Evolutionary conservation across 2,888 invertebrate genomes (phyloP), one percentile per base, ranked within the genome.

Genomic region (Pseudococcus longispinus): DNA sequence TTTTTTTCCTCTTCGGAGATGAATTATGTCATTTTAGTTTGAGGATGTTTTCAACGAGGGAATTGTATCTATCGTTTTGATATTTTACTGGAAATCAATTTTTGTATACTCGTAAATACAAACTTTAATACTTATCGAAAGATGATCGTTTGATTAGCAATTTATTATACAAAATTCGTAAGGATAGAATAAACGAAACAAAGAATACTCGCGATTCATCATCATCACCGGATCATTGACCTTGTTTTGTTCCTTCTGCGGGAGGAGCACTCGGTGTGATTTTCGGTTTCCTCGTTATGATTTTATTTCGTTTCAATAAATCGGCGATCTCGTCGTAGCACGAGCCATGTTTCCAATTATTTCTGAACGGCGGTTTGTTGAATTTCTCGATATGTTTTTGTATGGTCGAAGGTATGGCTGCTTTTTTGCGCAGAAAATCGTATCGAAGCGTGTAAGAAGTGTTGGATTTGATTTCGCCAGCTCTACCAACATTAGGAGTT

Each of bases 311-410:
- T 20, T 55, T 32, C 20, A 84, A 37, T n/a, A 26, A 6, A 15
- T 84, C 60, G 20, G 70, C 26, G 0, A 70, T 18, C 18, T 70
- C 70, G 29, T 84, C 84, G 32, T 32, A 29, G 20, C 84, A 84
- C 18, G 32, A 20, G 6, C 84, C 55, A n/a, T 29, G 20, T 20
- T 20, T 60, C 55, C 84, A 51, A 32, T 29, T 51, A 13, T 23
- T 60, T 37, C 51, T 84, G 13, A 84, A 84, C 29, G 84, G 84
- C 15, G 84, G 84, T 55, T 84, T 84, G 18, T 84, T 84, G 26
- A 84, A 84, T 20, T 60, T 51, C 11, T 84, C 84, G 32, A 84
- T 26, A n/a, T 84, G 84, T 8, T 37, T 26, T 37, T 60, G 84
- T 29, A 60, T 84, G 9, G 32, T 20, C 29, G 84, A 84, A 23